These are phyloP conservation scores for Tetragnatha versicolor DNA, from an alignment of 1,140 invertebrate species.

Conservation along the genomic window DNA sequence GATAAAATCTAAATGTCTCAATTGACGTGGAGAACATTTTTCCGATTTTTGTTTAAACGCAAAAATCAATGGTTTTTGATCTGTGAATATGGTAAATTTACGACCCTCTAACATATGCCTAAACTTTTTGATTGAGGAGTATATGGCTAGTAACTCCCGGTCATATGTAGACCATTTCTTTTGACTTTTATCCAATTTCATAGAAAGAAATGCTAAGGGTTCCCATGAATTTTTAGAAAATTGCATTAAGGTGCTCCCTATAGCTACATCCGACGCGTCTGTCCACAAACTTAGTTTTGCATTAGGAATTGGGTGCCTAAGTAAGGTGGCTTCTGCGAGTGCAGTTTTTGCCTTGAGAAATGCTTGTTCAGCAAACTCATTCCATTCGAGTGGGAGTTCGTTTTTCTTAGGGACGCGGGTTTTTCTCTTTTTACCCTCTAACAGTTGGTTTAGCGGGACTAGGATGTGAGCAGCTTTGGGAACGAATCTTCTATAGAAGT, in stretches of 20 bases:
- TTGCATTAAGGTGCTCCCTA: conserved; percentile 6
- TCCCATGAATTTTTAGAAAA: background rate
- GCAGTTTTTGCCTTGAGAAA: conserved; percentile 26
- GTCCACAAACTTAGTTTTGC: background rate
- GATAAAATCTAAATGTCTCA: conserved; percentile 61
- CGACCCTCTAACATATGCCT: conserved; percentile 63
- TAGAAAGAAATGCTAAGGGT: conserved; percentile 64
- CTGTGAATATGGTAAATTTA: conserved; percentile 61
- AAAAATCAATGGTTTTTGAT: conserved; percentile 64
- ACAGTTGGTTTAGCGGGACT: too few relatives aligned
- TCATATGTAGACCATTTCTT: conserved; percentile 64
- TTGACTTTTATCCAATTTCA: conserved; percentile 61
- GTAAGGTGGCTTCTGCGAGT: background rate
- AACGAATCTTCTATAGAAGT: too few relatives aligned
- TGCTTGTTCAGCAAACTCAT: background rate
- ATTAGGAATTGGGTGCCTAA: background rate
- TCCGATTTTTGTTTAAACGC: conserved; percentile 58
- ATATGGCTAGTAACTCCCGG: conserved; percentile 66
- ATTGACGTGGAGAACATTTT: background rate
- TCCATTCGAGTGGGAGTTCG: conserved; percentile 57
- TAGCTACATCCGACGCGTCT: conserved; percentile 14
- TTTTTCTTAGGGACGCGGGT: background rate
- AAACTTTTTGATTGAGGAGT: conserved; percentile 64
- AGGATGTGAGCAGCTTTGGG: too few relatives aligned
- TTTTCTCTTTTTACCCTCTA: too few relatives aligned